phyloP scores from a whole-genome alignment of 2,888 invertebrate species.

The Hirtodrosophila confusa region DNA sequence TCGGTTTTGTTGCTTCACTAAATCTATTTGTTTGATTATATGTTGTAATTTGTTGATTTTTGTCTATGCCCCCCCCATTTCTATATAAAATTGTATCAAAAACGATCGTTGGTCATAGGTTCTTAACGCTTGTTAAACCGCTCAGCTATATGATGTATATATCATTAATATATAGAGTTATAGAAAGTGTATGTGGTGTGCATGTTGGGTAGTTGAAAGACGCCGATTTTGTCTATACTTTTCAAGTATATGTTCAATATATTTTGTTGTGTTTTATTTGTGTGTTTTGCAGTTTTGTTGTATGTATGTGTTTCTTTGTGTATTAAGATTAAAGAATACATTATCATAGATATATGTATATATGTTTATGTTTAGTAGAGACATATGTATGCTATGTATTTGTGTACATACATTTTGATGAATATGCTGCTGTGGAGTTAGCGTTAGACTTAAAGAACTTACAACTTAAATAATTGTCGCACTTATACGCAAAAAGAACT shows the following conservation, averaged over 20 bases:
- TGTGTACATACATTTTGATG: constrained; percentile 23
- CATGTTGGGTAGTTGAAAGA: constrained; percentile 55
- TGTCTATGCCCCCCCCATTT: constrained; percentile 24
- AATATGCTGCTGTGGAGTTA: constrained; percentile 56
- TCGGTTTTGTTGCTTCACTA: constrained; percentile 29
- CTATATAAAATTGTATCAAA: constrained; percentile 62
- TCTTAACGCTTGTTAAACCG: constrained; percentile 27
- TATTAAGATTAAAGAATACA: constrained; percentile 69
- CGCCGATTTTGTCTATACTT: constrained; percentile 66
- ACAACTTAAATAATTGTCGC: constrained; percentile 69
- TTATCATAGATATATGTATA: constrained; percentile 52
- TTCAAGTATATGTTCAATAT: constrained; percentile 68
- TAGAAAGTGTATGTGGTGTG: constrained; percentile 12
- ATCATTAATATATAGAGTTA: constrained; percentile 20
- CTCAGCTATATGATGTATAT: constrained; percentile 44
- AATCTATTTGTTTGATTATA: constrained; percentile 44
- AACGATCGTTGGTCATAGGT: constrained; percentile 59
- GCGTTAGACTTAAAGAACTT: constrained; percentile 65
- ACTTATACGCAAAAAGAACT: constrained; percentile 62
- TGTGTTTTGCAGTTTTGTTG: constrained; percentile 33
- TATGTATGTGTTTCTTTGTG: constrained; percentile 37
- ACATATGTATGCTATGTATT: constrained; percentile 17
- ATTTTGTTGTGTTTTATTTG: constrained; percentile 66
- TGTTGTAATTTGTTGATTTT: constrained; percentile 19
- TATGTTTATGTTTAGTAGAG: constrained; percentile 48